phyloP scores from a whole-genome alignment of 1,140 invertebrate genomes.

The Anadara kagoshimensis region DNA sequence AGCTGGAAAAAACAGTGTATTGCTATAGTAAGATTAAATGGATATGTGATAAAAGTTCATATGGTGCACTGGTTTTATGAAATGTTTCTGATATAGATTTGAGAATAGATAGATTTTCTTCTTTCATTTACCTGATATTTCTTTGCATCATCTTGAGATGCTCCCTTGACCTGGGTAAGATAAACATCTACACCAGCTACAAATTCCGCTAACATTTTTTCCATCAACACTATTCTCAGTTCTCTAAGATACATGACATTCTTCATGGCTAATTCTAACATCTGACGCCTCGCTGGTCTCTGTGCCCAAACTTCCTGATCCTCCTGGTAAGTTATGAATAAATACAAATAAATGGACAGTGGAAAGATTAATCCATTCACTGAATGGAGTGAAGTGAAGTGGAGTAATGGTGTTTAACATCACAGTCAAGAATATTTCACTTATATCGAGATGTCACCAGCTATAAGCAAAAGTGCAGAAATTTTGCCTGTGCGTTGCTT shows the following conservation, averaged over 20 bases:
- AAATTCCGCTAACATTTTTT: constrained; percentile 60
- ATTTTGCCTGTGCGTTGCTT: no score
- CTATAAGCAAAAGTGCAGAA: no score
- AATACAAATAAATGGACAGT: no score
- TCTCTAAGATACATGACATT: constrained; percentile 51
- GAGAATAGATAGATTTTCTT: not conserved
- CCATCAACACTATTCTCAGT: constrained; percentile 46
- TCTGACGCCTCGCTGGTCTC: constrained; percentile 41
- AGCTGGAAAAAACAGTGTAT: no score
- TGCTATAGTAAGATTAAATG: no score
- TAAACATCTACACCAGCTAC: constrained; percentile 60
- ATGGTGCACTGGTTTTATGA: no score
- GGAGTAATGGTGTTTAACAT: no score
- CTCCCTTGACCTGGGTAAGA: constrained; percentile 51
- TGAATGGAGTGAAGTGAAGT: not conserved
- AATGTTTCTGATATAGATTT: no score
- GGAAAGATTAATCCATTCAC: not conserved
- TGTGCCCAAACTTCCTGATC: constrained; percentile 53
- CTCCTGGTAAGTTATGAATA: constrained; percentile 33
- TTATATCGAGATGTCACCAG: no score
- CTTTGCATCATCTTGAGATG: constrained; percentile 40
- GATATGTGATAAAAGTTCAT: no score
- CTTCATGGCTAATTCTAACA: constrained; percentile 48
- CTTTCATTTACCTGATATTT: constrained; percentile 39
- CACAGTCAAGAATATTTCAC: no score